phyloP scores from a whole-genome alignment of 2,113 vertebrate genomes.

The Nibea albiflora region DNA sequence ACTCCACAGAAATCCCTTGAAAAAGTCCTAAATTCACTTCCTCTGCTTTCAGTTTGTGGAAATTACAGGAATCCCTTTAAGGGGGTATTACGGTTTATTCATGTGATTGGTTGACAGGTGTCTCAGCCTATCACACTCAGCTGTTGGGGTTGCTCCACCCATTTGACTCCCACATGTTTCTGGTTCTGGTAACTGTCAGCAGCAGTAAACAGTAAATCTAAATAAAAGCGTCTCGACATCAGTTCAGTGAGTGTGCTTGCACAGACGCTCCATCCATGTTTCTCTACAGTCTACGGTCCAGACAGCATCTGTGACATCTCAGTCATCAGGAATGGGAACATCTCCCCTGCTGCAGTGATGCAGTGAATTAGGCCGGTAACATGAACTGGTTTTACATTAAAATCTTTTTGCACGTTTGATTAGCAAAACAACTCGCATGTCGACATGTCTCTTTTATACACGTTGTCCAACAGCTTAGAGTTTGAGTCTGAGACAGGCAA shows the following conservation, averaged over 20 bases:
- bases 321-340: not conserved
- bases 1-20: not conserved
- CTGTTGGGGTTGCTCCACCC: not conserved
- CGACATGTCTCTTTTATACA: conserved; percentile 1
- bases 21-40: not conserved
- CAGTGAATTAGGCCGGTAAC: not conserved
- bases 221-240: no score
- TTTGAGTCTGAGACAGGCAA: not conserved
- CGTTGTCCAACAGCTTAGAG: not conserved
- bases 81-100: not conserved
- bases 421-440: not conserved
- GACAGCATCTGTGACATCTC: not conserved
- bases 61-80: not conserved
- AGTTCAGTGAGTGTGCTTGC: no score
- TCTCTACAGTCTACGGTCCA: not conserved
- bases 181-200: not conserved
- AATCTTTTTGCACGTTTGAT: not conserved
- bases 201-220: no score
- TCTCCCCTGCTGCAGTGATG: not conserved
- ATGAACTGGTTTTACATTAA: not conserved
- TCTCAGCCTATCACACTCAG: conserved; percentile 1
- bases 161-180: not conserved
- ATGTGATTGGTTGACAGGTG: not conserved
- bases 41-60: not conserved
- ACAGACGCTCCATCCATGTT: no score